Conservation (phyloP, 2,113 vertebrate genomes). For the Willisornis vidua region DNA sequence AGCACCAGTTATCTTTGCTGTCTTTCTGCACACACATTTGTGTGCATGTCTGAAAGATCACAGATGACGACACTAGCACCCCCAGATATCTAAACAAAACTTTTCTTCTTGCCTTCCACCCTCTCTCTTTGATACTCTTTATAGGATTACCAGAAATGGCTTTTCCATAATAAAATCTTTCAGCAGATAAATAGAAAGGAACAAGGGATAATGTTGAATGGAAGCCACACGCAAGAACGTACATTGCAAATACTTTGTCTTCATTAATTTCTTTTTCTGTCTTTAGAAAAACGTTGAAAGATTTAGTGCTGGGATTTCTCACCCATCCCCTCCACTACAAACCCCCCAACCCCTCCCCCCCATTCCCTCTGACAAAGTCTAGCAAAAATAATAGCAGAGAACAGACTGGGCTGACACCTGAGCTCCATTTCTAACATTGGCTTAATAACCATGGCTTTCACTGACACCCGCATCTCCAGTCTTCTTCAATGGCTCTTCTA, state of each 20-base stretch:
- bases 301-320: neutral
- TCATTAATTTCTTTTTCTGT: neutral
- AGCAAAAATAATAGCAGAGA: neutral
- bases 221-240: neutral
- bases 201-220: neutral
- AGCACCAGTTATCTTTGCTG: neutral
- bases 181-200: neutral
- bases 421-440: neutral
- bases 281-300: neutral
- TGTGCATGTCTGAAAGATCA: neutral
- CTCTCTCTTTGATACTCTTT: neutral
- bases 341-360: too few species aligned
- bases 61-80: neutral
- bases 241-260: neutral
- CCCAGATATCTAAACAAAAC: neutral
- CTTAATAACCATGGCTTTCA: neutral
- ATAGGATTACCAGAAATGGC: neutral
- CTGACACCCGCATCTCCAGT: neutral
- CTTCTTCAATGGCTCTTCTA: neutral
- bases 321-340: neutral
- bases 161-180: neutral
- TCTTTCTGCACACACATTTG: neutral
- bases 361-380: neutral
- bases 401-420: neutral
- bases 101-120: neutral